Evolutionary conservation across 2,888 invertebrate genomes (phyloP).

Genomic region (Odontomyia ornata): DNA sequence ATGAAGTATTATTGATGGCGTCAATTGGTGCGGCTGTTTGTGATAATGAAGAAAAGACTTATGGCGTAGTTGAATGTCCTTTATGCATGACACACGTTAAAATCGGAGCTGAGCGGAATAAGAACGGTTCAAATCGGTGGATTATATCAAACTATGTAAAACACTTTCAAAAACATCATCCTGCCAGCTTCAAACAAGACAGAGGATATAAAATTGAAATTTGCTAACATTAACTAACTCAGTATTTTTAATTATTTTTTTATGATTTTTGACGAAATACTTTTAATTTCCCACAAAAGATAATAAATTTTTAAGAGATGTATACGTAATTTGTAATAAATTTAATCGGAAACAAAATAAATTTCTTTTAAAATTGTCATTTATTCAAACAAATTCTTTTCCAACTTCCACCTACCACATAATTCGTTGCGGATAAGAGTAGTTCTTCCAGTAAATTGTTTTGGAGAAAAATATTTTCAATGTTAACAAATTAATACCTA

Average conservation of each 20-base stretch:
- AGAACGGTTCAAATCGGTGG: conserved; percentile 45
- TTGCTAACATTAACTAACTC: conserved; percentile 1
- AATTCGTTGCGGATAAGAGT: conserved; percentile 79
- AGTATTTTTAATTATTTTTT: not conserved
- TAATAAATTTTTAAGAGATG: too few relatives aligned
- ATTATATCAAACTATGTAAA: conserved; percentile 45
- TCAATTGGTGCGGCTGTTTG: conserved; percentile 30
- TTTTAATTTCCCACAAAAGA: not conserved
- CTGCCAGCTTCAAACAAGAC: conserved; percentile 24
- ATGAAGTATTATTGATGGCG: conserved; percentile 4
- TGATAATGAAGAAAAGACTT: conserved; percentile 38
- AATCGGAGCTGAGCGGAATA: conserved; percentile 42
- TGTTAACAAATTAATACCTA: conserved; percentile 73
- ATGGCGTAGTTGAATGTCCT: conserved; percentile 36
- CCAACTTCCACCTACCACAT: conserved; percentile 76
- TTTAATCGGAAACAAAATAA: too few relatives aligned
- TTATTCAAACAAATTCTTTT: too few relatives aligned
- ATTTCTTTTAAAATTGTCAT: too few relatives aligned
- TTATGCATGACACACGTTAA: conserved; percentile 34
- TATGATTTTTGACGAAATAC: not conserved
- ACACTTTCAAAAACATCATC: conserved; percentile 43
- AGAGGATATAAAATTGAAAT: conserved; percentile 43
- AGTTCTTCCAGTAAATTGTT: conserved; percentile 80
- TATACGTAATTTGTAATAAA: too few relatives aligned
- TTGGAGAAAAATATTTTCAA: conserved; percentile 81